Evolutionary conservation across 2,888 invertebrate species (phyloP).

Genomic region (Sinopyrophorus schimmeli): DNA sequence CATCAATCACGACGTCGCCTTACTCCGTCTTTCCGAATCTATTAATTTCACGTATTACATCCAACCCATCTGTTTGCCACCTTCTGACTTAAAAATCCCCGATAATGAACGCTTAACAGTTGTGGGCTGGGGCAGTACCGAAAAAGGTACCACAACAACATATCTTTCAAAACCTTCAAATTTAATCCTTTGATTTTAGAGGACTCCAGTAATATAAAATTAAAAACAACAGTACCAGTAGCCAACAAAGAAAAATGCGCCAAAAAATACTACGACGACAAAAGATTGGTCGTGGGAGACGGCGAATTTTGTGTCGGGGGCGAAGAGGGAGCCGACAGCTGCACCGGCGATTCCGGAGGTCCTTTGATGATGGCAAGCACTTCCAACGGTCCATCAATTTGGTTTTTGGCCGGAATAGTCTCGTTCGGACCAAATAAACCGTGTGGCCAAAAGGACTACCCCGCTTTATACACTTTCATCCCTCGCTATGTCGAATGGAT

Average conservation of each 20-base stretch:
- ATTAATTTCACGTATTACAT: conserved; percentile 46
- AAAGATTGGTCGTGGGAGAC: conserved; percentile 55
- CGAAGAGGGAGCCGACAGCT: conserved; percentile 65
- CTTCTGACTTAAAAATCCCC: conserved; percentile 34
- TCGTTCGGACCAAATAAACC: conserved; percentile 50
- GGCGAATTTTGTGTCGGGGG: conserved; percentile 75
- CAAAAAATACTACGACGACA: conserved; percentile 53
- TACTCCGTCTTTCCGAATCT: conserved; percentile 47
- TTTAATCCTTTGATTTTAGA: conserved; percentile 21
- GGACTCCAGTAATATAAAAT: conserved; percentile 37
- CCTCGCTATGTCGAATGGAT: conserved; percentile 66
- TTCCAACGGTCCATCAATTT: conserved; percentile 32
- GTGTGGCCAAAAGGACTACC: conserved; percentile 59
- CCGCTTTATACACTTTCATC: conserved; percentile 68
- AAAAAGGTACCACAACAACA: conserved; percentile 47
- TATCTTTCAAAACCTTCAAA: background rate
- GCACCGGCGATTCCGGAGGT: conserved; percentile 59
- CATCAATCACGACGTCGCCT: conserved; percentile 51
- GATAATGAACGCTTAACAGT: conserved; percentile 43
- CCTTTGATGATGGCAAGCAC: conserved; percentile 64
- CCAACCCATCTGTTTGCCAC: conserved; percentile 49
- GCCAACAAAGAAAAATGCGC: conserved; percentile 59
- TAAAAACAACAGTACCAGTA: conserved; percentile 55
- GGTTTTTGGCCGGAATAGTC: conserved; percentile 44
- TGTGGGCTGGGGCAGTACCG: conserved; percentile 55